A percentile compares a stretch with the other conserved stretches of the same genome.
Conservation (phyloP, 2,113 vertebrate species). For the Genyomyrus donnyi region DNA sequence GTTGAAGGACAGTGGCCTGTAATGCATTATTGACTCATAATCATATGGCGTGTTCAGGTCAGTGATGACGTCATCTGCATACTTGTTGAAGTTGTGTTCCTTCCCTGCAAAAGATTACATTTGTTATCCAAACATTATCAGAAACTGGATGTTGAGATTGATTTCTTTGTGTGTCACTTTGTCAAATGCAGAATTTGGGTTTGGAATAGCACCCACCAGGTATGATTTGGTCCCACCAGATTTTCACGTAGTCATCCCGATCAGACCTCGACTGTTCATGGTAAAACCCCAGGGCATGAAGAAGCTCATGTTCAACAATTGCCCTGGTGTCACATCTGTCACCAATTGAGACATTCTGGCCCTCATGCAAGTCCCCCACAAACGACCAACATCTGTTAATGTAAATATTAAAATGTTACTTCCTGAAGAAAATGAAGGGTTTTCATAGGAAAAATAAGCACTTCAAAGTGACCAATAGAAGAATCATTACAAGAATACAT, state of each 20-base stretch:
- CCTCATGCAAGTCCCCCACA: constrained; percentile 61
- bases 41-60: constrained; percentile 79
- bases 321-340: constrained; percentile 61
- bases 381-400: constrained; percentile 82
- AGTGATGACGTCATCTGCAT: constrained; percentile 55
- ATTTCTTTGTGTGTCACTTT: neutral
- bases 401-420: neutral
- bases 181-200: neutral
- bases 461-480: neutral
- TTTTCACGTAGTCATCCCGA: constrained; percentile 72
- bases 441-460: neutral
- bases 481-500: neutral
- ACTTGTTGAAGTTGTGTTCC: constrained; percentile 65
- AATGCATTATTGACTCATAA: constrained; percentile 77
- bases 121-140: neutral
- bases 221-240: constrained; percentile 72
- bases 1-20: constrained; percentile 68
- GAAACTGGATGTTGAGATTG: neutral
- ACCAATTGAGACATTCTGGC: constrained; percentile 72
- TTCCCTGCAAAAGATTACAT: constrained; percentile 39
- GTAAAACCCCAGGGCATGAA: constrained; percentile 75
- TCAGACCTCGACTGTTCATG: constrained; percentile 75
- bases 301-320: constrained; percentile 69
- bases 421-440: neutral
- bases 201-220: constrained; percentile 44